Base-by-base conservation (phyloP, 2,113 vertebrate species). In the Asarcornis scutulata region DNA sequence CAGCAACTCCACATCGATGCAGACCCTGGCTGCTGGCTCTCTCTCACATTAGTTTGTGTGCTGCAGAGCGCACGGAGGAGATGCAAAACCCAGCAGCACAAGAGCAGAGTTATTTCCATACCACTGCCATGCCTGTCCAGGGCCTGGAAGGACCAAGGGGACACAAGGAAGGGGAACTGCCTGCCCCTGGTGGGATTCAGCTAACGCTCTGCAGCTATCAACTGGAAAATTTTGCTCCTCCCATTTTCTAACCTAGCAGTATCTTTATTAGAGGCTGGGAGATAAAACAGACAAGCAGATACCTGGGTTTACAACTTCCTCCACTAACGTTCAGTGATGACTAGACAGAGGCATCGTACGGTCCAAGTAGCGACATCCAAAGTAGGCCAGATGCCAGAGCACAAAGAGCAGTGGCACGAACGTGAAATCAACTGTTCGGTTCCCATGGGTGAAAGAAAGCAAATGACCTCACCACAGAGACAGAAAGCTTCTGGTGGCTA, bases 1-100 rank as follows among this genome's bases (percentile, higher is more conserved):
- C 62, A 64, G 42, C 64, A 95, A 91, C 91, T 86, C 88, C 83
- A 82, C 23, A 17, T 38, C 68, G 60, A 92, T 32, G 56, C 50
- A 84, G 71, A 92, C 74, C 46, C 77, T 63, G 63, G 62, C 46
- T 66, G 10, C 76, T 78, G 88, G 50, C 66, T 79, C 40, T 42
- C 3, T 50, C 48, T 50, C 48, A 0, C 5, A 1, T 79, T 76
- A 53, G 31, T 60, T 58, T 44, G 14, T 11, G 36, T 42, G 40
- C 86, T 67, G 40, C n/a, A 69, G 69, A 71, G 40, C 46, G 9
- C 17, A 9, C 2, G 9, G 46, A 50, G 38, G 42, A 85, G 40
- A 86, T 13, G 38, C 11, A 75, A 90, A 86, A 55, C 36, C 42
- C 81, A 20, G 32, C 42, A 75, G 46, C 27, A 29, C 15, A 25